Evolutionary conservation across 2,888 invertebrate species (phyloP), one percentile per base, ranked within the genome.

Genomic region (Cerastis rubricosa): DNA sequence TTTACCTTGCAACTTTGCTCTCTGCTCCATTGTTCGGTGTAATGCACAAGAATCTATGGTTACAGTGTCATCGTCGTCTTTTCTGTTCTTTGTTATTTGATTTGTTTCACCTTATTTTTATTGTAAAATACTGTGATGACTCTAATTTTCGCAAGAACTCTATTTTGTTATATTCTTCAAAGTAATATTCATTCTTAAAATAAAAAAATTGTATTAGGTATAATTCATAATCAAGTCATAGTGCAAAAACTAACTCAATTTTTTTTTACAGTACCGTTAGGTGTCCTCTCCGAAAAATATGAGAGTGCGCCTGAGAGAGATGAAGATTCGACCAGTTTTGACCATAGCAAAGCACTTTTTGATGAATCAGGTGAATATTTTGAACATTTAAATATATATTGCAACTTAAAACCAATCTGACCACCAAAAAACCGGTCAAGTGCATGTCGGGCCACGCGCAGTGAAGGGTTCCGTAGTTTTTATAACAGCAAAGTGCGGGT

Each of bases 271-370:
- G 99, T 98, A 73, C 98, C 98, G 17, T 97, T 98, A 80, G 98
- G 98, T 91, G 98, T 99, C 45, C 96, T 99, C 67, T 98, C 98
- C 86, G 98, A 98, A 89, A 97, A 98, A 84, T 98, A 98, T 94
- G 98, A 98, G 91, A 98, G 98, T 64, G 97, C 97, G 29, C 95
- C 97, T 8, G 98, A 98, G 91, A 96, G 97, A 43, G 98, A 98
- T 91, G 98, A 98, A 91, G 95, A 97, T 86, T 47, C 87, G 74
- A 17, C 80, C 76, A 65, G 78, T 66, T 47, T 89, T 85, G 49
- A 80, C 81, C 8, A 89, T 84, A 61, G 88, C n/a, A 89, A 87
- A 9, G 90, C 89, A 19, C 88, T 90, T 6, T 95, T 95, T 72
- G 94, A 94, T 70, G 93, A 94, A 78, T 88, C 94, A 87, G 95